Conservation (phyloP, 2,113 vertebrate genomes). For the Centropus bengalensis region DNA sequence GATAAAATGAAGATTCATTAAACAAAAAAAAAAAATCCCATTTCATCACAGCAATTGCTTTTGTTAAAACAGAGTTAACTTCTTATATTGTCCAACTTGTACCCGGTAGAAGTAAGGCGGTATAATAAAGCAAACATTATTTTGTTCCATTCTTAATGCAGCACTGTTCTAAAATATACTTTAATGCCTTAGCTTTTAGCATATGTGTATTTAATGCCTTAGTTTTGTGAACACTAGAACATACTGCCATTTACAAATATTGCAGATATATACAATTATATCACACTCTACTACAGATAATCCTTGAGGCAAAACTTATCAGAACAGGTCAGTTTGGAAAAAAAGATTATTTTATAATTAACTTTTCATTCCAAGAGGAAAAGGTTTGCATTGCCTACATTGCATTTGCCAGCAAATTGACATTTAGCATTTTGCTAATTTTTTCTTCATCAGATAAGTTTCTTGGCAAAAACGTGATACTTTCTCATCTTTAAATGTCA, state of each 20-base stretch:
- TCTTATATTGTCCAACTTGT: background rate
- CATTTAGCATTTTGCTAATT: slow-evolving; percentile 24
- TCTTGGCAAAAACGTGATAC: slow-evolving; percentile 28
- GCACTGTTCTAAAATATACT: background rate
- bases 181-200: background rate
- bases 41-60: background rate
- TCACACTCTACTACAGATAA: background rate
- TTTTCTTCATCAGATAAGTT: slow-evolving; percentile 50
- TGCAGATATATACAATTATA: background rate
- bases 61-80: background rate
- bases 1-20: background rate
- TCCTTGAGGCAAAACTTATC: background rate
- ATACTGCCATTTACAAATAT: background rate
- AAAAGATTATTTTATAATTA: background rate
- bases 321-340: background rate
- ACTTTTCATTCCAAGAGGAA: slow-evolving; percentile 11
- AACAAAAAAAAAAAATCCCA: background rate
- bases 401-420: slow-evolving; percentile 13
- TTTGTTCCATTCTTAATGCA: background rate
- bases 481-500: slow-evolving; percentile 55
- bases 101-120: background rate
- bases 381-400: slow-evolving; percentile 26
- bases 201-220: background rate
- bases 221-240: background rate
- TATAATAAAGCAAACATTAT: background rate